Conservation (phyloP, 1,140 invertebrate species). For the Zaprionus tsacasi region DNA sequence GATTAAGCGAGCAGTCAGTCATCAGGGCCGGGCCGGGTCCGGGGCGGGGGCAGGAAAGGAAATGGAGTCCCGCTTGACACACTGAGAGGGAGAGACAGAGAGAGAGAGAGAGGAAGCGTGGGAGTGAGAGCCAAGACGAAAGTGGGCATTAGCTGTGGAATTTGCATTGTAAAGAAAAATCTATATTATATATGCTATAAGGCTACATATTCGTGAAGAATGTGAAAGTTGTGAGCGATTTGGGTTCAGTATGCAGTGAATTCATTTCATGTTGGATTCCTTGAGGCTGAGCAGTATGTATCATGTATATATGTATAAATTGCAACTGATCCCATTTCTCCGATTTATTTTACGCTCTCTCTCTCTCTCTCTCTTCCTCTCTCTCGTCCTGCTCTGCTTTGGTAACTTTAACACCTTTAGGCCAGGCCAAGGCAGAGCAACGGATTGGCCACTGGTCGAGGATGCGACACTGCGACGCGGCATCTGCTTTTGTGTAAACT, state of each 20-base stretch:
- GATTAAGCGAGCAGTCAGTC: constrained; percentile 8
- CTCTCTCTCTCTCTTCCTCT: neutral
- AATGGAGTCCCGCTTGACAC: neutral
- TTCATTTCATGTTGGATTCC: too few species aligned
- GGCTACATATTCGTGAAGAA: neutral
- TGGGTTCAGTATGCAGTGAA: neutral
- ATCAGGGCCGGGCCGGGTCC: neutral
- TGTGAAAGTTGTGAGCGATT: neutral
- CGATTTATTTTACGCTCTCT: neutral
- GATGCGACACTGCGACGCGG: constrained; percentile 30
- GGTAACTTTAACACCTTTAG: neutral
- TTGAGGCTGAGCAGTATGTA: too few species aligned
- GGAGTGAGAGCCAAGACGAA: neutral
- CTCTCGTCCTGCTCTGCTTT: neutral
- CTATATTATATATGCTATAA: neutral
- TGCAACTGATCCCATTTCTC: too few species aligned
- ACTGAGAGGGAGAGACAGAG: neutral
- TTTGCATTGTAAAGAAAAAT: neutral
- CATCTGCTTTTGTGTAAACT: constrained; percentile 61
- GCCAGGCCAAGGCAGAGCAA: too few species aligned
- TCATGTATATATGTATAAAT: too few species aligned
- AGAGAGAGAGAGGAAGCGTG: neutral
- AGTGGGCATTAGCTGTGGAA: neutral
- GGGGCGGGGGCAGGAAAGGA: neutral
- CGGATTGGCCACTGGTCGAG: constrained; percentile 12